A percentile compares a stretch with the other conserved stretches of the same genome.
Evolutionary conservation across 53 echinoderm and acorn worm species (phyloP).

Genomic region (Glandiceps talaboti): DNA sequence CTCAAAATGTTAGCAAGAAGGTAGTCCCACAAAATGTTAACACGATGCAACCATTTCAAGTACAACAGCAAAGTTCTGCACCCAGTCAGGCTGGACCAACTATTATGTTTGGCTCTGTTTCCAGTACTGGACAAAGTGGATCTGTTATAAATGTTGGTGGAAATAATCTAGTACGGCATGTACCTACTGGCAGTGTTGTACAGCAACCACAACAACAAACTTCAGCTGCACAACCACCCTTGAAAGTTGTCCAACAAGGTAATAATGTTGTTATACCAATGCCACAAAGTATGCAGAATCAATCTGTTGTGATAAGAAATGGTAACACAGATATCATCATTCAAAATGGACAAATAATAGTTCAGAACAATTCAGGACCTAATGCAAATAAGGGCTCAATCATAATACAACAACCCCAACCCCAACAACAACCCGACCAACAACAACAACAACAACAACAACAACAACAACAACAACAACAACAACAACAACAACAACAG

Average conservation of each 20-base stretch:
- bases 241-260: not conserved
- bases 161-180: not conserved
- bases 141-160: not conserved
- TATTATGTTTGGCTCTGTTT: not conserved
- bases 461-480: slow-evolving; percentile 32
- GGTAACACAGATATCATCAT: not conserved
- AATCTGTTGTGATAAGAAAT: not conserved
- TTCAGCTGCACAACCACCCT: not conserved
- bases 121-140: not conserved
- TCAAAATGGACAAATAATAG: not conserved
- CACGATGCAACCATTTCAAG: not conserved
- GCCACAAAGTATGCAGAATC: not conserved
- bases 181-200: too few species aligned
- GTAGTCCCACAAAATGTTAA: not conserved
- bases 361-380: not conserved
- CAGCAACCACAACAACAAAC: not conserved
- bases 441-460: slow-evolving; percentile 28
- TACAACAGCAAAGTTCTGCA: not conserved
- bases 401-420: too few species aligned
- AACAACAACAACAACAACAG: slow-evolving; percentile 28
- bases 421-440: not conserved
- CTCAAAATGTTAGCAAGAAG: not conserved
- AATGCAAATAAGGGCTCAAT: not conserved
- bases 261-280: not conserved
- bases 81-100: not conserved